phyloP scores from a whole-genome alignment of 2,797 vertebrate genomes.

The Coreius guichenoti region DNA sequence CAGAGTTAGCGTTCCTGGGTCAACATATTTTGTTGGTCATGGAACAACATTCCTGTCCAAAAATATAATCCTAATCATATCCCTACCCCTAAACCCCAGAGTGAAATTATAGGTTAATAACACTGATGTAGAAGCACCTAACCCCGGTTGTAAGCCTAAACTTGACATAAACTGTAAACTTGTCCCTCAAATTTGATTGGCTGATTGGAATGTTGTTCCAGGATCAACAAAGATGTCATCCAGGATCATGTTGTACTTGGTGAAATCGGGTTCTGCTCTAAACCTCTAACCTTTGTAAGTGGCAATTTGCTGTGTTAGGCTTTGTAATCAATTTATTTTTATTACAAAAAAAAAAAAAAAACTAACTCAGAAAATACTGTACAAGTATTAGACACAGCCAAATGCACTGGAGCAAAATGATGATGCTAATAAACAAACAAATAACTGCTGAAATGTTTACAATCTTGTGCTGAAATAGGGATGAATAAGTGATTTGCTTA shows the following conservation, averaged over 20 bases:
- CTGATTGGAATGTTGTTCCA: not conserved
- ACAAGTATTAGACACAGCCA: not conserved
- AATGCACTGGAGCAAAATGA: constrained; percentile 16
- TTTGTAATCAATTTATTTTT: not conserved
- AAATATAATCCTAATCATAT: not conserved
- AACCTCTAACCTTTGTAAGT: not conserved
- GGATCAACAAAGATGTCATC: not conserved
- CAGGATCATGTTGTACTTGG: not conserved
- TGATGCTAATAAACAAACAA: constrained; percentile 11
- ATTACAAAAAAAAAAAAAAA: not conserved
- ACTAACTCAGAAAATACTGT: not conserved
- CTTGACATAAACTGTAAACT: no score
- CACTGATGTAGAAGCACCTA: not conserved
- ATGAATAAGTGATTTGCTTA: constrained; percentile 45
- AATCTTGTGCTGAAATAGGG: constrained; percentile 5
- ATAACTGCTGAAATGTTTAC: constrained; percentile 35
- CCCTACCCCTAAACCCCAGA: not conserved
- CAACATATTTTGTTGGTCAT: not conserved
- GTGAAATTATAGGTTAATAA: not conserved
- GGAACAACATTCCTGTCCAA: not conserved
- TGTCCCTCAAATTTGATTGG: not conserved
- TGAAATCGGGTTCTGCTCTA: not conserved
- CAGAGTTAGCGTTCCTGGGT: not conserved
- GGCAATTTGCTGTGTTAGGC: not conserved
- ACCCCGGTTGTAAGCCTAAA: not conserved